phyloP scores from a whole-genome alignment of 2,797 vertebrate species.

The Cuculus canorus region DNA sequence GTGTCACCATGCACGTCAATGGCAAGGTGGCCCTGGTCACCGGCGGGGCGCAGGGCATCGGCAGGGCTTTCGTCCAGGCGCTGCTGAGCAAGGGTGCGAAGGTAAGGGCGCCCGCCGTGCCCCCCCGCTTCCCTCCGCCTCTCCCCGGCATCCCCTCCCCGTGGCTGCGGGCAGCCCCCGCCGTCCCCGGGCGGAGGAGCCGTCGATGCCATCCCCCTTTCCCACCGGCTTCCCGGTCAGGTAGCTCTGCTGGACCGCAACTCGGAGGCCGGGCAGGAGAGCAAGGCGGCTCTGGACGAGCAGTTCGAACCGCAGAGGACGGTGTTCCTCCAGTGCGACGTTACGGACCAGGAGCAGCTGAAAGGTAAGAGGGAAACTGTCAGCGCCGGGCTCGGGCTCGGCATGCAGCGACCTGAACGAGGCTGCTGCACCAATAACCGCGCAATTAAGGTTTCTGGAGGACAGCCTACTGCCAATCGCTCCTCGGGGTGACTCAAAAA shows the following conservation, averaged over 20 bases:
- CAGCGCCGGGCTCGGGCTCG: background rate
- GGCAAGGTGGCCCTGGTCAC: conserved; percentile 92
- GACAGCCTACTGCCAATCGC: background rate
- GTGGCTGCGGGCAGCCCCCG: background rate
- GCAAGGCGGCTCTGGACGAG: conserved; percentile 83
- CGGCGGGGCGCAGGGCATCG: conserved; percentile 90
- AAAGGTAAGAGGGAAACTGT: conserved; percentile 78
- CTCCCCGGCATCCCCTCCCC: background rate
- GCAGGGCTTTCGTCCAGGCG: conserved; percentile 79
- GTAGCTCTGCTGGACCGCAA: conserved; percentile 90
- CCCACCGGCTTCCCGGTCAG: no score
- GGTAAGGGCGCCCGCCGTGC: conserved; percentile 38
- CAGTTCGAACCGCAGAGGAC: conserved; percentile 86
- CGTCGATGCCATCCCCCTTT: no score
- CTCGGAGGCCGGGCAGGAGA: conserved; percentile 79
- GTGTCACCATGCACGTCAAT: conserved; percentile 81
- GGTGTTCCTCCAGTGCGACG: conserved; percentile 89
- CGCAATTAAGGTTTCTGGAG: background rate
- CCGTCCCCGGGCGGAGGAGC: no score
- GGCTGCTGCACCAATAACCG: background rate
- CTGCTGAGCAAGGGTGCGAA: conserved; percentile 80
- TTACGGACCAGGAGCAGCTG: conserved; percentile 85
- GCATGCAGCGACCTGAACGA: background rate
- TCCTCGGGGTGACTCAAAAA: background rate
- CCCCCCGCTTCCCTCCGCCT: no score